Evolutionary conservation across 1,140 invertebrate genomes (phyloP), one percentile per base, ranked within the genome.

Genomic region (Pseudomyrmex dendroicus): DNA sequence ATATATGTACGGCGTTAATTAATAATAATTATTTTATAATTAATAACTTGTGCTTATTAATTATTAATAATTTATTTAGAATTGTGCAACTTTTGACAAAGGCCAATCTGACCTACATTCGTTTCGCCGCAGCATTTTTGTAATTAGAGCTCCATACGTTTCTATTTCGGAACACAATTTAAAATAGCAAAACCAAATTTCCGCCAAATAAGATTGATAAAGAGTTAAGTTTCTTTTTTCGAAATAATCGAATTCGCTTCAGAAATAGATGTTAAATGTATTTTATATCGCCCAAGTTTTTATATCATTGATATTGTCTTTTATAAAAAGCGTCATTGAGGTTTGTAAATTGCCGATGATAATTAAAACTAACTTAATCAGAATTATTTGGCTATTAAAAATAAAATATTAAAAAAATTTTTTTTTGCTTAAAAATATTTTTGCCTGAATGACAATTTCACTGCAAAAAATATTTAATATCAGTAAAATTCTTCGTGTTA

Each of bases 201-300:
- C 2, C 48, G 10, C 59, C 56, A 68, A 78, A 78, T 70, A 59
- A 3, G 5, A 59, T 68, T 17, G 44, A 68, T 50, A 46, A 46
- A 77, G 4, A 57, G 2, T 5, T 13, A 3, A 8, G 17, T 20
- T 46, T 77, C 12, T 25, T 0, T 48, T 15, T 10, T 15, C 10
- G 7, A 10, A 61, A 73, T 20, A 5, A 35, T 35, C 25, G 12
- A 10, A 44, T 54, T 54, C 10, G 10, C 46, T n/a, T n/a, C n/a
- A 52, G 12, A 76, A 64, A 64, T 54, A 8, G 17, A 52, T 9
- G 20, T 52, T 9, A 46, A 76, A 64, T 64, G 35, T 52, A 54
- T 64, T 20, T 17, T 44, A n/a, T 2, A 44, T 4, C 5, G 5
- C 4, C 35, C 35, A 48, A 63, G 35, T 52, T 46, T 0, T 48